These are phyloP conservation scores for Melinopterus prodromus DNA, from an alignment of 2,888 invertebrate species.

Conservation along the genomic window DNA sequence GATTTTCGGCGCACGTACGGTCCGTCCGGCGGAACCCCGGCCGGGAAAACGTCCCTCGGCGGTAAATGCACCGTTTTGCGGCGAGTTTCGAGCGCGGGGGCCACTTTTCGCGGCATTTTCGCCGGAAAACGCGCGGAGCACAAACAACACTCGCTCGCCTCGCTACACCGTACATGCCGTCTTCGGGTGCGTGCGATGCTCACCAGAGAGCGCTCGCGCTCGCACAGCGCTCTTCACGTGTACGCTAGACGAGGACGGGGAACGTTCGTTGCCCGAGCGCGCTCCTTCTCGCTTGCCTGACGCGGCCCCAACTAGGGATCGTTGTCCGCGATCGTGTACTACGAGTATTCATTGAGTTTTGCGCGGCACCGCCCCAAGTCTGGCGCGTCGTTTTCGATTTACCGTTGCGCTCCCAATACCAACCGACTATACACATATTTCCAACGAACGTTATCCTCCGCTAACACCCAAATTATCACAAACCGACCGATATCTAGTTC, in stretches of 20 bases:
- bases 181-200: conserved; percentile 39
- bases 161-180: neutral
- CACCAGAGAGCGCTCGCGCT: conserved; percentile 30
- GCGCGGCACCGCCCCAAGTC: conserved; percentile 57
- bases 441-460: neutral
- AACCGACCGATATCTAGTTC: neutral
- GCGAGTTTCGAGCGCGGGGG: conserved; percentile 25
- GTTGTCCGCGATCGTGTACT: conserved; percentile 58
- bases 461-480: neutral
- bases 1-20: conserved; percentile 39
- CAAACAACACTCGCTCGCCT: conserved; percentile 36
- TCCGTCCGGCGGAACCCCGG: conserved; percentile 17
- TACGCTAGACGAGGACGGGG: conserved; percentile 36
- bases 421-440: neutral
- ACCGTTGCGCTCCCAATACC: conserved; percentile 4
- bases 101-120: conserved; percentile 45
- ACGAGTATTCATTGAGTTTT: conserved; percentile 55
- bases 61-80: conserved; percentile 16
- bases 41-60: conserved; percentile 7
- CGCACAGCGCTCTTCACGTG: conserved; percentile 18
- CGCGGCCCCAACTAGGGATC: conserved; percentile 49
- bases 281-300: conserved; percentile 8
- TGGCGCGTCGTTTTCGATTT: conserved; percentile 48
- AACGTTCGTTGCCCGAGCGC: conserved; percentile 17
- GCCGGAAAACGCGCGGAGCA: conserved; percentile 40